A percentile compares a stretch with the other conserved stretches of the same genome.
Conservation (phyloP, 2,888 invertebrate species). For the Drosophila peninsularis region DNA sequence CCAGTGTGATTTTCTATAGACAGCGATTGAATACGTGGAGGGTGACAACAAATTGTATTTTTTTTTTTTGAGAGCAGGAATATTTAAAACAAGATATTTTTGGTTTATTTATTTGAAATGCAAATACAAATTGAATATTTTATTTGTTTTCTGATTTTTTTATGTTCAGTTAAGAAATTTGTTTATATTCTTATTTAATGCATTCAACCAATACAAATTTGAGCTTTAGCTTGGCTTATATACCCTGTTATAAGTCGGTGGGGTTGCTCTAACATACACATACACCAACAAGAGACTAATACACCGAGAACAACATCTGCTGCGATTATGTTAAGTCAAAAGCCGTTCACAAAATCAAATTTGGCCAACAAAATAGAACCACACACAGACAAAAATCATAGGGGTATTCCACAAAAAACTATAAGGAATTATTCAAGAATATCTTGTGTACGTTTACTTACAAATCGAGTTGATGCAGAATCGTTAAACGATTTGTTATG, state of each 20-base stretch:
- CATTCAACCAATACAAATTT: conserved; percentile 23
- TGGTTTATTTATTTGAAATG: conserved; percentile 23
- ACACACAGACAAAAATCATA: conserved; percentile 15
- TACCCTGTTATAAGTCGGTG: conserved; percentile 31
- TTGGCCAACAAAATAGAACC: conserved; percentile 24
- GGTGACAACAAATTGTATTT: conserved; percentile 41
- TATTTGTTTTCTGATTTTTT: conserved; percentile 12
- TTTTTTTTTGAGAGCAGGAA: conserved; percentile 17
- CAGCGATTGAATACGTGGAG: conserved; percentile 63
- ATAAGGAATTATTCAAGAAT: conserved; percentile 24
- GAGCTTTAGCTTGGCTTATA: conserved; percentile 33
- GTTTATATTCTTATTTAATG: conserved; percentile 23
- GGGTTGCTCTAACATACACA: conserved; percentile 45
- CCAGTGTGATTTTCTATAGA: conserved; percentile 71
- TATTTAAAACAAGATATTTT: conserved; percentile 39
- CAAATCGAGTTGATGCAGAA: conserved; percentile 68
- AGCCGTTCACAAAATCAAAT: conserved; percentile 39
- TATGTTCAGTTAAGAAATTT: conserved; percentile 72
- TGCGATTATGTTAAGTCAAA: conserved; percentile 44
- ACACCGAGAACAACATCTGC: conserved; percentile 43
- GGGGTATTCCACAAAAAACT: conserved; percentile 16
- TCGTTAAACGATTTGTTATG: conserved; percentile 30
- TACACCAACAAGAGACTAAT: conserved; percentile 30
- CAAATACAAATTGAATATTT: conserved; percentile 5
- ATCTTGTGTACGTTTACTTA: conserved; percentile 76